Percentiles rank a stretch among this genome's conserved stretches.
These are phyloP conservation scores for Pimpla rufipes DNA, from an alignment of 2,888 invertebrate species.

Conservation along the genomic window DNA sequence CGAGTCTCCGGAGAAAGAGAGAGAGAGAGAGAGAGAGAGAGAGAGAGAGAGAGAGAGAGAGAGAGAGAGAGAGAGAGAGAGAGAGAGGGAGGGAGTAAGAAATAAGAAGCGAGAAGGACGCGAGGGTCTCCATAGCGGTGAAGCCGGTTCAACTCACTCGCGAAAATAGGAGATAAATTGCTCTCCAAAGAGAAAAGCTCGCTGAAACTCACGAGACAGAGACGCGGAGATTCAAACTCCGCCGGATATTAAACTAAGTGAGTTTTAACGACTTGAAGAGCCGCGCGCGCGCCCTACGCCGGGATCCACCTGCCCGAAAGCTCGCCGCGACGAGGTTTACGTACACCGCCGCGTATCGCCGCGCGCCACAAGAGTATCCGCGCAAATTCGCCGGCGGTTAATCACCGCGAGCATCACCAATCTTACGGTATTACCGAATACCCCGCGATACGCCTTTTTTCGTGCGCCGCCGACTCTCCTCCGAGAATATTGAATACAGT, in stretches of 20 bases:
- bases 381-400: constrained; percentile 24
- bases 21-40: constrained; percentile 6
- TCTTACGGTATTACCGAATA: not conserved
- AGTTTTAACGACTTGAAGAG: constrained; percentile 81
- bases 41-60: not conserved
- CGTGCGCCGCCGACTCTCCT: not conserved
- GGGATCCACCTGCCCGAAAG: constrained; percentile 60
- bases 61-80: not conserved
- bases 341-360: too few species aligned
- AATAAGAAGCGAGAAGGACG: constrained; percentile 5
- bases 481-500: constrained; percentile 5
- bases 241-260: constrained; percentile 82
- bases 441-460: not conserved
- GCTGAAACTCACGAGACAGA: constrained; percentile 66
- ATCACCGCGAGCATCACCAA: constrained; percentile 71
- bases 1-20: constrained; percentile 16
- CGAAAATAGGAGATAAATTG: constrained; percentile 76
- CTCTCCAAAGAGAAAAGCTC: constrained; percentile 57
- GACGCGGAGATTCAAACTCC: constrained; percentile 76
- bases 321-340: constrained; percentile 61
- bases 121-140: constrained; percentile 9
- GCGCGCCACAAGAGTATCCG: too few species aligned
- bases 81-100: constrained; percentile 12
- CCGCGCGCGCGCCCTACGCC: not conserved
- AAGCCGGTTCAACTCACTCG: constrained; percentile 48